Evolutionary conservation across 2,888 invertebrate genomes (phyloP).

Genomic region (Callinectes sapidus): DNA sequence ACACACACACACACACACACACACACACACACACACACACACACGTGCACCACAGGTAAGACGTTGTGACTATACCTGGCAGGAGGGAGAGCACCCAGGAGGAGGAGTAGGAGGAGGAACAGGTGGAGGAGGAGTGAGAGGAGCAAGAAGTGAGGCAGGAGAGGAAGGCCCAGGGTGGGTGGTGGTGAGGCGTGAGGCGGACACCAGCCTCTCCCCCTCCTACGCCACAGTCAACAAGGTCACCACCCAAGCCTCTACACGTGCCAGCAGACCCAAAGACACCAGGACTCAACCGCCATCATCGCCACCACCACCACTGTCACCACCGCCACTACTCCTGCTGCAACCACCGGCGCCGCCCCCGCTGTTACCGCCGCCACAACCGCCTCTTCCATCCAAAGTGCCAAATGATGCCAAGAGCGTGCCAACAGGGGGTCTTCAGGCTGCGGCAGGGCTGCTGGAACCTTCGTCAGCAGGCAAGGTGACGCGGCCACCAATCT

Average conservation of each 20-base stretch:
- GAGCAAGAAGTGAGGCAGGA: background rate
- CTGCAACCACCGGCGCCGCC: background rate
- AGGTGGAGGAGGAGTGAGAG: conserved; percentile 1
- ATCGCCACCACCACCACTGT: background rate
- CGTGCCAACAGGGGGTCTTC: background rate
- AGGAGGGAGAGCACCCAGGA: background rate
- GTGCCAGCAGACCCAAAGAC: background rate
- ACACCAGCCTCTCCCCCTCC: background rate
- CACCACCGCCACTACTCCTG: background rate
- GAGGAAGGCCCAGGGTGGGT: background rate
- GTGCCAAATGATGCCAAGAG: conserved; percentile 10
- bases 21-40: conserved; percentile 40
- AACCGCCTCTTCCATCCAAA: conserved; percentile 16
- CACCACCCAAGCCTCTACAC: conserved; percentile 6
- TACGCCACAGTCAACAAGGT: conserved; percentile 12
- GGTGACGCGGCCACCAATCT: conserved; percentile 32
- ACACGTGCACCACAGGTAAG: conserved; percentile 14
- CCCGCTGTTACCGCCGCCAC: background rate
- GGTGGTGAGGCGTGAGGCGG: conserved; percentile 16
- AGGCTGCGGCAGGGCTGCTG: background rate
- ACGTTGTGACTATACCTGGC: background rate
- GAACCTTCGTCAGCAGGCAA: conserved; percentile 40
- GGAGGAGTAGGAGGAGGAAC: background rate
- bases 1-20: background rate
- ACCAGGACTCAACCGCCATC: background rate